Evolutionary conservation across 2,113 vertebrate species (phyloP), one percentile per base, ranked within the genome.

Genomic region (Limnothrissa miodon): DNA sequence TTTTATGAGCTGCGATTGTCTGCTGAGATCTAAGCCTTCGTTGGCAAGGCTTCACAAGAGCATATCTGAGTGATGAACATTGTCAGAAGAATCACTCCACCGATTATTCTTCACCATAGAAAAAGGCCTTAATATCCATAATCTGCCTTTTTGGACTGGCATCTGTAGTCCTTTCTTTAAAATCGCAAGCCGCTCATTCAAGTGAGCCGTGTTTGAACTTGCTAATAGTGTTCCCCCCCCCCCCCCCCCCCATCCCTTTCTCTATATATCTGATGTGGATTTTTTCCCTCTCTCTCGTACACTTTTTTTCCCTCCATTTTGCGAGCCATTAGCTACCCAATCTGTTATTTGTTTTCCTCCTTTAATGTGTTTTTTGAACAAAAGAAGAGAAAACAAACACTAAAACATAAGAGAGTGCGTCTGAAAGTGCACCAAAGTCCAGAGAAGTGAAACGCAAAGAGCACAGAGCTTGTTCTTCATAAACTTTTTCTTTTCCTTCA

Each of bases 281-380:
- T 83, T 81, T 83, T 48, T 82, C 80, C 33, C 11, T 80, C 7
- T 53, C 48, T 86, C 56, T 78, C 36, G 45, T 82, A 48, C 62
- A n/a, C 80, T 80, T 21, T 36, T 25, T 44, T 46, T 33, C 45
- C 25, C 78, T 74, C 74, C 33, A 62, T 80, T 80, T 83, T 39
- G 17, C 83, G 70, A 80, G 51, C 85, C 82, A 80, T 86, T 85
- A 87, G 80, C 85, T 89, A 45, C 78, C 39, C 85, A 89, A 86
- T 87, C 85, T 86, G 88, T 87, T 89, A 85, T 89, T 85, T 83
- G 83, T 85, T 89, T 87, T 86, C 80, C 45, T 84, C 45, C 81
- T 87, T 87, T 87, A 83, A 83, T 82, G 78, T 83, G 42, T 78
- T 85, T 84, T 80, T 83, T 80, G 78, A 86, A 86, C 83, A 89